phyloP scores from a whole-genome alignment of 2,113 vertebrate genomes.

The Osmerus mordax region DNA sequence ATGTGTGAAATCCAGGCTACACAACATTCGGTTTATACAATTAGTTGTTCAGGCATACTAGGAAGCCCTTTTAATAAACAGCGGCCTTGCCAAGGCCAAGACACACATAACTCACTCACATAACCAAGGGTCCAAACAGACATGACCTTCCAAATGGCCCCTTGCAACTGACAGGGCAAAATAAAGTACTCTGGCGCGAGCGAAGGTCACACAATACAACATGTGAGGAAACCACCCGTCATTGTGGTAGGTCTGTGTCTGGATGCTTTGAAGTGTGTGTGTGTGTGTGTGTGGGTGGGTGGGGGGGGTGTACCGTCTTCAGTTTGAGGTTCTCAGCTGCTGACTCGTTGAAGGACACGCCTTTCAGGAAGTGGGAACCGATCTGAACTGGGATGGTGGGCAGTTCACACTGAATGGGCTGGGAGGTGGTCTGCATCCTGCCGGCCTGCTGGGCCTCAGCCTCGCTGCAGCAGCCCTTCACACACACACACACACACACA shows the following conservation, averaged over 20 bases:
- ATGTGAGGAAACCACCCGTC: neutral
- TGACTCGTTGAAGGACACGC: slow-evolving; percentile 95
- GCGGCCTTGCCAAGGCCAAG: neutral
- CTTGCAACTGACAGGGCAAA: neutral
- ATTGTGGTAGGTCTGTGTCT: too few species aligned
- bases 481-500: slow-evolving; percentile 24
- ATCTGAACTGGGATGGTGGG: slow-evolving; percentile 96
- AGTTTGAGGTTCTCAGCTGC: slow-evolving; percentile 95
- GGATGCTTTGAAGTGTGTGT: neutral
- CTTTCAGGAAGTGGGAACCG: slow-evolving; percentile 92
- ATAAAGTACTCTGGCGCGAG: neutral
- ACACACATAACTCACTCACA: neutral
- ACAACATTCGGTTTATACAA: too few species aligned
- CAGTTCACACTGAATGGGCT: slow-evolving; percentile 95
- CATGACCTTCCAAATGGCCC: neutral
- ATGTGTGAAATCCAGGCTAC: too few species aligned
- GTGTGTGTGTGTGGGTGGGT: neutral
- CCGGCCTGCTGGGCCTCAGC: slow-evolving; percentile 96
- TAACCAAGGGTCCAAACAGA: neutral
- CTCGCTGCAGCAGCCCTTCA: slow-evolving; percentile 92
- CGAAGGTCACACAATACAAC: neutral
- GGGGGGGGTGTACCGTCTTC: slow-evolving; percentile 80
- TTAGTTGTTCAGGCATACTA: too few species aligned
- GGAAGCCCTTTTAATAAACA: neutral
- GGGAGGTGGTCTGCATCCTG: slow-evolving; percentile 89